Base-by-base conservation (phyloP, 1,140 invertebrate species). In the Stegodyphus mimosarum region DNA sequence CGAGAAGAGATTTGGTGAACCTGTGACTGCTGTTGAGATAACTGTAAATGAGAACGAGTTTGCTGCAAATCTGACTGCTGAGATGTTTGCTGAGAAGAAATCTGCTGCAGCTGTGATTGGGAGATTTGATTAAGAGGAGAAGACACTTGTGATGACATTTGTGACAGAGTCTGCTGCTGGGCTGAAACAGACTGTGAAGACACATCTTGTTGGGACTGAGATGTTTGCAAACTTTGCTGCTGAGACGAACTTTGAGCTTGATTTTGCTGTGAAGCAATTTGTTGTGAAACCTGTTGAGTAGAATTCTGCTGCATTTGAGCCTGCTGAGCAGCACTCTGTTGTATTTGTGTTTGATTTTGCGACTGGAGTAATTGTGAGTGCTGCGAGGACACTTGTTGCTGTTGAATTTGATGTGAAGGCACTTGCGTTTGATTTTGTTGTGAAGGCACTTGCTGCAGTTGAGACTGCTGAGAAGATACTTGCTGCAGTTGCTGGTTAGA, bases 341-440 rank as follows among this genome's bases (percentile, higher is more conserved):
- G 33, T 5, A 74, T n/a, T 77, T 77, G 75, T 51, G 9, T 4
- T 7, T 53, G 15, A 64, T 10, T 9, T 50, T 73, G 71, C 10
- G 60, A 48, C 48, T 73, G 71, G 7, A 73, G 69, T 9, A 73
- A 7, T n/a, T 73, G 69, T 6, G 70, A 67, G 13, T 66, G 70
- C 17, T 83, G 70, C 7, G 69, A 72, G 5, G 69, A 71, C 49
- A 74, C 17, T 66, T 67, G 55, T 60, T 9, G 15, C 9, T 60
- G 55, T 60, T 71, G 69, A 49, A 17, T 74, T 15, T 74, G 81
- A 10, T 76, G 81, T 52, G 81, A 75, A 60, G 74, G 73, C 72
- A 76, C 63, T 15, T 52, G 48, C 51, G 49, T 13, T 72, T 72
- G 70, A 72, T 9, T 11, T 49, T 10, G 7, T 50, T 49, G 50